Base-by-base conservation (phyloP, 2,888 invertebrate species). In the Leucophora obtusa region DNA sequence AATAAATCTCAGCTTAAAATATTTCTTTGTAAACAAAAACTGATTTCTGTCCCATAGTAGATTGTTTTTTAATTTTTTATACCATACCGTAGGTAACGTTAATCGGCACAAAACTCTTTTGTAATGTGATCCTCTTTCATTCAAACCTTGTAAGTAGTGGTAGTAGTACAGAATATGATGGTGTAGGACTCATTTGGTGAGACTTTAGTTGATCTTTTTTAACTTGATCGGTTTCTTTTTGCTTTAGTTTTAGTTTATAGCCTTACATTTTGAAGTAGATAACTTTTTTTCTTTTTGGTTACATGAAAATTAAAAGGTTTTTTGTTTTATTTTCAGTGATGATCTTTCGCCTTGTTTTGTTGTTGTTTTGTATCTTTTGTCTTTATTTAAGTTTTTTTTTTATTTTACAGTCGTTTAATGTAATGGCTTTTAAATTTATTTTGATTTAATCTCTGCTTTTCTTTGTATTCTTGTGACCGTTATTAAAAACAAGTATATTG, bases 231-330 rank as follows among this genome's bases (percentile, higher is more conserved):
- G 21, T 15, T 24, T n/a, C 14, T 54, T 47, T 51, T 73, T 70
- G 15, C 18, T 70, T 69, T 80, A 69, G 53, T 69, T 79, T 82
- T 68, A 79, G 72, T 82, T 88, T 86, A 87, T 87, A 85, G 86
- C 84, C 56, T 72, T 43, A 86, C 86, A 88, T 86, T 87, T 87
- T 87, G 8, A 86, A 86, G 88, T 87, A 87, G 86, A 87, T 86
- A 87, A 87, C 85, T 87, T 88, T 87, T 85, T 2, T 54, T 21
- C 54, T 66, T 43, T 54, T 38, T 66, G 66, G 85, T 86, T 87
- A 87, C 87, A 88, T 87, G 87, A 86, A 87, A 88, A 87, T 87
- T 87, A 88, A 88, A 88, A 88, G 88, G 88, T 88, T 88, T 88
- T 72, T 86, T 85, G 84, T 85, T 81, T 78, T 65, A 77, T 66